Percentiles rank a stretch among this genome's conserved stretches.
Evolutionary conservation across 2,797 vertebrate genomes (phyloP).

Genomic region (Hydrophis major): DNA sequence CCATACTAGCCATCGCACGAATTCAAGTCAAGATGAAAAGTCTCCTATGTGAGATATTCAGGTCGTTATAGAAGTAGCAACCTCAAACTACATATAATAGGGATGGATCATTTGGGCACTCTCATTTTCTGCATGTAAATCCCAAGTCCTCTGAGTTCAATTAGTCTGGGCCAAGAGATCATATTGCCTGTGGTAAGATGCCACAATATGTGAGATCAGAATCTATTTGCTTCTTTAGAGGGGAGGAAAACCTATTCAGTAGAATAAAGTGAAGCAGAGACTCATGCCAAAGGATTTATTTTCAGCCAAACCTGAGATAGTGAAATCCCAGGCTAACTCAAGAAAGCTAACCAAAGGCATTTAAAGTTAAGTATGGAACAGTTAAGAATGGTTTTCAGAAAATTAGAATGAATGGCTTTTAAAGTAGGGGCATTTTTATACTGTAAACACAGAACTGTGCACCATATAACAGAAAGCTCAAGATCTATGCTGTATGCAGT

Average conservation of each 20-base stretch:
- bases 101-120: neutral
- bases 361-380: neutral
- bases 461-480: neutral
- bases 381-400: neutral
- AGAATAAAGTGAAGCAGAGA: neutral
- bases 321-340: neutral
- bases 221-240: neutral
- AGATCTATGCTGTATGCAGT: neutral
- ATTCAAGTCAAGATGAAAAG: neutral
- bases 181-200: neutral
- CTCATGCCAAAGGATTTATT: neutral
- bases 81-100: neutral
- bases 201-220: neutral
- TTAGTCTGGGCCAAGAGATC: neutral
- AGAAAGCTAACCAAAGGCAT: neutral
- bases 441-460: neutral
- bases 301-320: neutral
- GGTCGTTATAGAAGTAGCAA: neutral
- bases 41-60: neutral
- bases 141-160: neutral
- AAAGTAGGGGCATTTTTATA: neutral
- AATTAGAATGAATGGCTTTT: neutral
- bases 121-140: neutral
- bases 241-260: neutral
- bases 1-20: neutral